A percentile compares a stretch with the other conserved stretches of the same genome.
Conservation (phyloP, 2,888 invertebrate genomes). For the Euphydryas editha region DNA sequence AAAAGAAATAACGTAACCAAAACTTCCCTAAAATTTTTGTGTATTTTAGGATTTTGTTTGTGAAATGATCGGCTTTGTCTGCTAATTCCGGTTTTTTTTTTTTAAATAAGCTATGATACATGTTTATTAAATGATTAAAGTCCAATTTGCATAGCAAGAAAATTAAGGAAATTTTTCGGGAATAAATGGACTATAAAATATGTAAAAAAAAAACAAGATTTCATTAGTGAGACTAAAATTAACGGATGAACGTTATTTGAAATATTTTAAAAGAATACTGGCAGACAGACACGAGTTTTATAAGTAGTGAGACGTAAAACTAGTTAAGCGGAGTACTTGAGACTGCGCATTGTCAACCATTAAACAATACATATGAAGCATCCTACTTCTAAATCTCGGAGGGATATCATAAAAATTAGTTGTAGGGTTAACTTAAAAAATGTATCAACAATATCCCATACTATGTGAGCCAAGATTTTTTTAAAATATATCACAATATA, state of each 20-base stretch:
- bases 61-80: no score
- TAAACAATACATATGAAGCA: constrained; percentile 29
- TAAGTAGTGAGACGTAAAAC: constrained; percentile 66
- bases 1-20: no score
- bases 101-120: no score
- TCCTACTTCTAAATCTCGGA: constrained; percentile 27
- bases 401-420: constrained; percentile 22
- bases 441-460: neutral
- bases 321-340: constrained; percentile 50
- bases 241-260: constrained; percentile 24
- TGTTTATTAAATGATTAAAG: no score
- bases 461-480: neutral
- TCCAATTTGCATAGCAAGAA: no score
- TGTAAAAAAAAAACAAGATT: neutral
- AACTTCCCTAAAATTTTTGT: no score
- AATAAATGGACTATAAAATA: no score
- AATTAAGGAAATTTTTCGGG: no score
- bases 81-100: no score
- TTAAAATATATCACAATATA: neutral
- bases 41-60: no score
- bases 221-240: constrained; percentile 3
- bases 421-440: neutral
- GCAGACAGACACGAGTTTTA: constrained; percentile 60
- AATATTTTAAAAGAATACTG: constrained; percentile 45
- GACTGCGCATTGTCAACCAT: constrained; percentile 36